Base-by-base conservation (phyloP, 2,113 vertebrate species). In the Datnioides undecimradiatus region DNA sequence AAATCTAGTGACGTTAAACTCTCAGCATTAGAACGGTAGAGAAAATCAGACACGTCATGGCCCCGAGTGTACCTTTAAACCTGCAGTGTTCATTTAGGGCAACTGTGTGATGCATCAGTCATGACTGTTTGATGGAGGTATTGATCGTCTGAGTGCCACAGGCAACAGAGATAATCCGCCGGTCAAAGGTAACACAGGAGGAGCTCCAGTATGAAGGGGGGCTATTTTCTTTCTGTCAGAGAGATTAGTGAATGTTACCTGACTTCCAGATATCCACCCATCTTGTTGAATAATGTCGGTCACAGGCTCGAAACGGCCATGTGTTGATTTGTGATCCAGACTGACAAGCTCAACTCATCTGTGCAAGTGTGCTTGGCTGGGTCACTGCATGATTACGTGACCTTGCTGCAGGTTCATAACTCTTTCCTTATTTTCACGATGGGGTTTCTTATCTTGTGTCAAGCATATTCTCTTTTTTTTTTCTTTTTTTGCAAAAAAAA, bases 301-400 rank as follows among this genome's bases (percentile, higher is more conserved):
- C 71, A 48, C 43, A 72, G 77, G 64, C 79, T 66, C 69, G 3
- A 57, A 70, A 70, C 46, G 5, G 43, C 69, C 77, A 60, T 23
- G 79, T 87, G 85, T 90, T 90, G 79, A 92, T 91, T 86, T 89
- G 87, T 91, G 88, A 91, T 85, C 86, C 69, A 62, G 69, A 76
- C 83, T 81, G 88, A 93, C 91, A 87, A 77, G 86, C 86, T 88
- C 83, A 87, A 82, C 69, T 84, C 83, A 85, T 91, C 86, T 89
- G 84, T 86, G 86, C 82, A 83, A 85, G 87, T 77, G 80, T 80
- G 76, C 85, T 87, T 66, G 83, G 87, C 81, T 70, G 80, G 88
- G 88, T 93, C 92, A 82, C 79, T 91, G 93, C 93, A 94, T 93
- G 93, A 90, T 84, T 68, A 88, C 38, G 73, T 90, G 90, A 89